Base-by-base conservation (phyloP, 2,888 invertebrate species). In the Leptinotarsa juncta region DNA sequence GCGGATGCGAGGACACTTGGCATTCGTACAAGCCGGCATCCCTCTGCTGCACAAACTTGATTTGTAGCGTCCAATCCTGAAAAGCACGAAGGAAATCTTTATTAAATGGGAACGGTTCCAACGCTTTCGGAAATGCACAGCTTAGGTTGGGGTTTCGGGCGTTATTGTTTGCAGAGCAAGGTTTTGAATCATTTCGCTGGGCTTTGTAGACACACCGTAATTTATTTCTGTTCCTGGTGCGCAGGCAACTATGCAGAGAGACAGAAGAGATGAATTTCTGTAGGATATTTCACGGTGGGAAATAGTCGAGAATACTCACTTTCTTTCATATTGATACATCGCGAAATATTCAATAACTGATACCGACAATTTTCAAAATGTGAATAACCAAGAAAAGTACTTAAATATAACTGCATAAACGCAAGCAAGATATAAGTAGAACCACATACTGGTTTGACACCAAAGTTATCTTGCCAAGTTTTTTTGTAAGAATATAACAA, bases 21-120 rank as follows among this genome's bases (percentile, higher is more conserved):
- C 96, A 96, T 89, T 96, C 96, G 89, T 96, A 96, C 82, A 94
- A 88, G 70, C 96, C 96, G 51, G 94, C 95, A 86, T 97, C 96
- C 81, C 95, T 91, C 83, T 92, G 91, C 88, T 96, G 96, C 71
- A 96, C 96, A 88, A 94, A 96, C 87, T 94, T 94, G 85, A 97
- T 95, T 91, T 96, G 96, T 77, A 97, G 89, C 77, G 96, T 95
- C 96, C 96, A 97, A 88, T 96, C 96, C 94, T 95, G 90, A 89
- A 82, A 55, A 73, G 70, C 67, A 72, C 67, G 71, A 67, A 76
- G 74, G 72, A 75, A 76, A 77, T 78, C 72, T 75, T 78, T 77
- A 78, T 73, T 79, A 75, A 75, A 78, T 53, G 78, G 76, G 73
- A 71, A 74, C 62, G 26, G 55, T 74, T 79, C 78, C 77, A 78